Percentiles rank a stretch among this genome's conserved stretches.
phyloP scores from a whole-genome alignment of 2,113 vertebrate genomes.

The Myotis yumanensis region DNA sequence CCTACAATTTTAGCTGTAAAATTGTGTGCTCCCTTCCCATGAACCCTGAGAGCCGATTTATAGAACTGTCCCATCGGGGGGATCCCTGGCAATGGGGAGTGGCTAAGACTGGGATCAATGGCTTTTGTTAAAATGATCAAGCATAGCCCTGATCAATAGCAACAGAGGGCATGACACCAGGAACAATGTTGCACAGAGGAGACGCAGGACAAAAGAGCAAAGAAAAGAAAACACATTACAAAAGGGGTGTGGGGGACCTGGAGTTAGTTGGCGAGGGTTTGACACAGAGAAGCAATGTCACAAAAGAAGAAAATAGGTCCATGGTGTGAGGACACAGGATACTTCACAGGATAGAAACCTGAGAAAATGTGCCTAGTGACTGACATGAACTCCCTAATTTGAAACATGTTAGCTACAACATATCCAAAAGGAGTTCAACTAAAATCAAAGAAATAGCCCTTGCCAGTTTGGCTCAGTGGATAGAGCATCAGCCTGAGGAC shows the following conservation, averaged over 20 bases:
- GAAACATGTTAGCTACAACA: neutral
- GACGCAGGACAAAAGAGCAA: neutral
- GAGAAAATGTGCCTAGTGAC: neutral
- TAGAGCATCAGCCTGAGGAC: fast-evolving
- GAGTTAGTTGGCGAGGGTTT: neutral
- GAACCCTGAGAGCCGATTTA: neutral
- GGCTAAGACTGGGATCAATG: neutral
- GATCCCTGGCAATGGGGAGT: neutral
- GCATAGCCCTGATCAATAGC: neutral
- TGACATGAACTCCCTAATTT: neutral
- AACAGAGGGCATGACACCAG: neutral
- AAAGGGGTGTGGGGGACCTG: neutral
- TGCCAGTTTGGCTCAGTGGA: too few species aligned
- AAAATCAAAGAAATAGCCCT: neutral
- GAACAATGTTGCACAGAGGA: neutral
- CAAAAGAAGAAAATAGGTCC: neutral
- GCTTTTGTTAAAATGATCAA: conserved; percentile 26
- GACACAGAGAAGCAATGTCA: neutral
- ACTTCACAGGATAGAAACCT: neutral
- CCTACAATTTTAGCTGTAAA: neutral
- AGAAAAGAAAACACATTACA: neutral
- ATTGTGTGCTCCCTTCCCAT: neutral
- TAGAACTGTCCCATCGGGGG: neutral
- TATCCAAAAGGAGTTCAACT: conserved; percentile 10
- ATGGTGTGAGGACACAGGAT: neutral